phyloP scores from a whole-genome alignment of 2,797 vertebrate species.

The Sebastolobus altivelis region DNA sequence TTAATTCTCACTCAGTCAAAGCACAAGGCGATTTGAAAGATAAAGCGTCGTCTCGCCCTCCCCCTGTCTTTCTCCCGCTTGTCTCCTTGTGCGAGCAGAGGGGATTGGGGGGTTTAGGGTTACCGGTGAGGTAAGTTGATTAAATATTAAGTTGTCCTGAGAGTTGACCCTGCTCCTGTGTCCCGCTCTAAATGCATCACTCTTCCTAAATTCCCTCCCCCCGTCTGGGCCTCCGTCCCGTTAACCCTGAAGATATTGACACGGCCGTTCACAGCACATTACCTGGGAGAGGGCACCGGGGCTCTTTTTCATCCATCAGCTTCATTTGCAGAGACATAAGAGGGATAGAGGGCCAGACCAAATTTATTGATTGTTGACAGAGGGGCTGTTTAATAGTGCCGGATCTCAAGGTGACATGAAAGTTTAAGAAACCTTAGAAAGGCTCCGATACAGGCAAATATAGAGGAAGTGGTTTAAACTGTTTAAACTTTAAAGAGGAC shows the following conservation, averaged over 20 bases:
- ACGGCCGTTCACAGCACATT: constrained; percentile 53
- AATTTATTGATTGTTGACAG: constrained; percentile 70
- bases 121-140: constrained; percentile 73
- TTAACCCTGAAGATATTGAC: constrained; percentile 67
- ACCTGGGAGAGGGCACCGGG: constrained; percentile 52
- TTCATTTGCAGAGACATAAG: constrained; percentile 72
- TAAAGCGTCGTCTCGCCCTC: constrained; percentile 46
- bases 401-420: constrained; percentile 72
- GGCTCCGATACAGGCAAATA: not conserved
- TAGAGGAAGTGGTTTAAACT: not conserved
- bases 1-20: constrained; percentile 56
- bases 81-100: constrained; percentile 35
- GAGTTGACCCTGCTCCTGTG: constrained; percentile 70
- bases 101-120: constrained; percentile 74
- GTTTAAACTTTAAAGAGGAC: not conserved
- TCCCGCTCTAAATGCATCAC: constrained; percentile 44
- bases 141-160: constrained; percentile 84
- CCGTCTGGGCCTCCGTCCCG: constrained; percentile 4
- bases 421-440: constrained; percentile 52
- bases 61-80: not conserved
- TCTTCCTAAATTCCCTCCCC: constrained; percentile 16
- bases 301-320: constrained; percentile 73
- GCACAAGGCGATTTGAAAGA: constrained; percentile 54
- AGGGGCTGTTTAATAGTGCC: constrained; percentile 46
- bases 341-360: constrained; percentile 39